Evolutionary conservation across 2,888 invertebrate genomes (phyloP).

Genomic region (Tenthredo scrophulariae): DNA sequence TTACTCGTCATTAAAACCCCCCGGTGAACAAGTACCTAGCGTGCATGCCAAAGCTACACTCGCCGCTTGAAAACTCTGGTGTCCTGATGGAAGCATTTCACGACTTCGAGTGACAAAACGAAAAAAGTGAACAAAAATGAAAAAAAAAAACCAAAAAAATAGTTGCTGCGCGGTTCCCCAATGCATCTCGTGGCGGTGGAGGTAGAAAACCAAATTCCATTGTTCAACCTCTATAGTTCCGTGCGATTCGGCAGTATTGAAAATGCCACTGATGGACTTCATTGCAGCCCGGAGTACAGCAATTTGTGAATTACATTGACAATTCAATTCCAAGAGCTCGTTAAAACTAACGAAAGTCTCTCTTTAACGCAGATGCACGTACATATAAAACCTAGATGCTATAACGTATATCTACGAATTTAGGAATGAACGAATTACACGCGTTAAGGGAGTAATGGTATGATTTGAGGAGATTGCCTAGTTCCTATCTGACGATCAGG

Average conservation of each 20-base stretch:
- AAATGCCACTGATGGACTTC: constrained; percentile 33
- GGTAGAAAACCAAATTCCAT: constrained; percentile 30
- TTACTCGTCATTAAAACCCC: constrained; percentile 25
- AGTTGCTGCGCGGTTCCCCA: not conserved
- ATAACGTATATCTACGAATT: not conserved
- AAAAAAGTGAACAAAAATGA: not conserved
- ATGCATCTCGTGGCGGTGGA: not conserved
- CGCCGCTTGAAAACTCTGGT: constrained; percentile 13
- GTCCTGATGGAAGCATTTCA: not conserved
- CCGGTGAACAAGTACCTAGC: not conserved
- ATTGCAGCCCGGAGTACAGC: constrained; percentile 19
- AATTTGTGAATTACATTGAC: constrained; percentile 39
- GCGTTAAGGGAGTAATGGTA: not conserved
- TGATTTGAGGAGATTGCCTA: constrained; percentile 18
- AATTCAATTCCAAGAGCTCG: constrained; percentile 37
- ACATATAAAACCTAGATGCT: not conserved
- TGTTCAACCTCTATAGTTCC: constrained; percentile 10
- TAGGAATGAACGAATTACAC: constrained; percentile 13
- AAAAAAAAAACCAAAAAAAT: not conserved
- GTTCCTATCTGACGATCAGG: constrained; percentile 9
- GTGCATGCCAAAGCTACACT: not conserved
- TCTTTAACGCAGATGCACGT: not conserved
- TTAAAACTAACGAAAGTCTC: constrained; percentile 20
- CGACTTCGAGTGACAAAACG: not conserved
- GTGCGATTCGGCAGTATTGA: constrained; percentile 28